These are phyloP conservation scores for Gallinago jamesoni DNA, from an alignment of 2,113 vertebrate species.

Conservation along the genomic window DNA sequence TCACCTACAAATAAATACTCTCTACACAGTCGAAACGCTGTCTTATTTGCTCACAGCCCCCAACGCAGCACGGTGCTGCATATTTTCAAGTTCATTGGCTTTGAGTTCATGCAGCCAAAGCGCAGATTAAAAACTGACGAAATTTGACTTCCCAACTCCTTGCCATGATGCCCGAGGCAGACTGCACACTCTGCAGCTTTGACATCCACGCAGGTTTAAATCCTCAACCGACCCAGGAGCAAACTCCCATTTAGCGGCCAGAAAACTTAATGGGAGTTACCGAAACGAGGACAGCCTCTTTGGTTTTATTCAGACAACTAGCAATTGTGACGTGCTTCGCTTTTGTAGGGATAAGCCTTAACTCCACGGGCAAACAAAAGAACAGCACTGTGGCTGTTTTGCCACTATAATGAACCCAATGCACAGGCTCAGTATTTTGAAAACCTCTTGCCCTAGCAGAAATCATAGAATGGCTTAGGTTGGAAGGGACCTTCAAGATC, in stretches of 20 bases:
- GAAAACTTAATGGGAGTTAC: neutral
- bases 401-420: neutral
- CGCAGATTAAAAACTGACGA: neutral
- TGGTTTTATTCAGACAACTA: neutral
- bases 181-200: neutral
- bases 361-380: slow-evolving; percentile 30
- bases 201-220: neutral
- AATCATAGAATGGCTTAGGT: neutral
- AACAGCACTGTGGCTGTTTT: slow-evolving; percentile 35
- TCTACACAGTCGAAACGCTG: neutral
- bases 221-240: accelerated
- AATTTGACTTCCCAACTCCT: neutral
- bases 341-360: slow-evolving; percentile 32
- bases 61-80: neutral
- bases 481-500: too few relatives aligned
- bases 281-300: neutral
- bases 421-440: neutral
- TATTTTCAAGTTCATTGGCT: neutral
- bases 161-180: neutral
- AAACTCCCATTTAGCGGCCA: neutral
- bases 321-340: neutral
- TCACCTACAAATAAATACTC: neutral
- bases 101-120: neutral
- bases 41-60: neutral
- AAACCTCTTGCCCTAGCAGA: slow-evolving; percentile 27